Conservation (phyloP, 2,888 invertebrate genomes). For the Spilosoma lubricipeda region DNA sequence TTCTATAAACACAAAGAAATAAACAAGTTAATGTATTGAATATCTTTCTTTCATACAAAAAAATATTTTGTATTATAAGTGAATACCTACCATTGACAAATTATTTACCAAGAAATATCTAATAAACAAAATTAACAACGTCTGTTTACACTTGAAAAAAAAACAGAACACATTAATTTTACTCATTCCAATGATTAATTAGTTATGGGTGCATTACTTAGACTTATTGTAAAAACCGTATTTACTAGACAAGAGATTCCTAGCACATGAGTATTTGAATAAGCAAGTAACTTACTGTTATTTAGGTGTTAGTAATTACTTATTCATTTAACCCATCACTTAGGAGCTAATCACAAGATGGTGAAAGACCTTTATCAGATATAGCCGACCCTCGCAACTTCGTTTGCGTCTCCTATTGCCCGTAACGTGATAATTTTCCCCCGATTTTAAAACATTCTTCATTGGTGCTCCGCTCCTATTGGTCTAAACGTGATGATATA, state of each 20-base stretch:
- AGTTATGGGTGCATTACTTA: not conserved
- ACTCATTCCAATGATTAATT: too few relatives aligned
- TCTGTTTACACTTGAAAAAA: too few relatives aligned
- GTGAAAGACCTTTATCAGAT: slow-evolving; percentile 25
- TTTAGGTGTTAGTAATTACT: not conserved
- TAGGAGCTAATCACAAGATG: slow-evolving; percentile 24
- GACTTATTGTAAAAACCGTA: not conserved
- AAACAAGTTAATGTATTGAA: not conserved
- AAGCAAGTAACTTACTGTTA: not conserved
- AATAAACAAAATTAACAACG: not conserved
- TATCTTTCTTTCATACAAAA: not conserved
- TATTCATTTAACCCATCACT: slow-evolving; percentile 13
- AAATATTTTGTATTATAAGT: not conserved
- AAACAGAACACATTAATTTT: too few relatives aligned
- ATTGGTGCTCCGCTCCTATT: too few relatives aligned
- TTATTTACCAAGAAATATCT: not conserved
- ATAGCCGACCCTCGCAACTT: too few relatives aligned
- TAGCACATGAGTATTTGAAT: not conserved
- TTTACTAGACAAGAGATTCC: not conserved
- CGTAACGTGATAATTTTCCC: too few relatives aligned
- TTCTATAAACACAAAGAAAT: not conserved
- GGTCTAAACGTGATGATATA: too few relatives aligned
- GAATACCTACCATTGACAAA: not conserved
- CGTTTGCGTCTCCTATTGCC: too few relatives aligned
- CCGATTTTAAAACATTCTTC: too few relatives aligned